phyloP scores from a whole-genome alignment of 2,797 vertebrate genomes.

The Phoebastria nigripes region DNA sequence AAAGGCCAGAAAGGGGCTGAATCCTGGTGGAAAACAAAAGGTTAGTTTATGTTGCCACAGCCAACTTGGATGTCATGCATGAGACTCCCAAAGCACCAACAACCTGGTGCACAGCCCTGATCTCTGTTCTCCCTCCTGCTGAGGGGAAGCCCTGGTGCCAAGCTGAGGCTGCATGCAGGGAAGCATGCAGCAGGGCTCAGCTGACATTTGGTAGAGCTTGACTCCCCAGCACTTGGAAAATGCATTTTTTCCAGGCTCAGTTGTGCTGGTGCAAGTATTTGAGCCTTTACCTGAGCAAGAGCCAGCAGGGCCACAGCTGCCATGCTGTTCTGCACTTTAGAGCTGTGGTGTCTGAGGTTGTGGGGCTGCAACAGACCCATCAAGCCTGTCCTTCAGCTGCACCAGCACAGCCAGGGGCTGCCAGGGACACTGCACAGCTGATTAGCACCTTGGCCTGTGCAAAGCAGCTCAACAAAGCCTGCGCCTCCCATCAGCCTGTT shows the following conservation, averaged over 20 bases:
- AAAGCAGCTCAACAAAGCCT: not conserved
- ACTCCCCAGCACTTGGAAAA: not conserved
- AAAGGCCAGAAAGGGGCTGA: not conserved
- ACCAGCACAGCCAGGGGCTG: not conserved
- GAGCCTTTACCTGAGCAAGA: not conserved
- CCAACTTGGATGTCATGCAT: not conserved
- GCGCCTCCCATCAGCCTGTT: not conserved
- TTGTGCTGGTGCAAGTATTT: not conserved
- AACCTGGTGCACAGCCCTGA: accelerated
- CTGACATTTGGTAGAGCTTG: not conserved
- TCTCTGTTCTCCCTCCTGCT: not conserved
- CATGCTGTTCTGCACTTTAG: accelerated
- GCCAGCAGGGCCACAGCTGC: not conserved
- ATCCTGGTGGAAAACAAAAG: not conserved
- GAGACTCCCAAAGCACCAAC: not conserved
- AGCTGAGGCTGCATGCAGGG: not conserved
- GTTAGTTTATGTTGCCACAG: not conserved
- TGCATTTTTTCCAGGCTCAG: not conserved
- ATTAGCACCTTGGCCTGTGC: not conserved
- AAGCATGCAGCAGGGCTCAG: not conserved
- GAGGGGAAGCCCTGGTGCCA: not conserved
- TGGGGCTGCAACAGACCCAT: not conserved
- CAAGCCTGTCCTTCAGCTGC: not conserved
- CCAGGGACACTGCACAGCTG: not conserved
- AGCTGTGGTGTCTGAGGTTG: not conserved